Base-by-base conservation (phyloP, 2,888 invertebrate species). In the Sabellastarte sp. region DNA sequence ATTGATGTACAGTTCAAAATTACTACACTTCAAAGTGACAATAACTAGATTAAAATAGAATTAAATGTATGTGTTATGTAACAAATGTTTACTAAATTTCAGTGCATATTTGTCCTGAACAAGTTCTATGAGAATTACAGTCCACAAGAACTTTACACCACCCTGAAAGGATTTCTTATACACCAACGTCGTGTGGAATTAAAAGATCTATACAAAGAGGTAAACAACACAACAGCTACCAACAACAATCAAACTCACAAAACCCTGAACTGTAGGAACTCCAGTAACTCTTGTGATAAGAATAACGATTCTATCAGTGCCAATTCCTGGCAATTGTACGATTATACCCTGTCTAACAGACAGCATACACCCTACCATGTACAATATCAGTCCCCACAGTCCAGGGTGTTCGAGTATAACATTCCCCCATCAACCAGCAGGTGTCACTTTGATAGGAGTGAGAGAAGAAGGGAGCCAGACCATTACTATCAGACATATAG, bases 121-220 rank as follows among this genome's bases (percentile, higher is more conserved):
- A 70, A 73, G 41, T 77, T 77, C 65, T 72, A 70, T 20, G 77
- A 77, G 61, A 70, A 75, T 55, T 67, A 73, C 4, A 68, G 73
- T 0, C 71, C 73, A 61, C 60, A 69, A 55, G 67, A 70, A 60
- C 63, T 77, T 63, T 60, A 75, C 26, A 67, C 70, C 10, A 61
- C 73, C 61, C 57, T 76, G 24, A 70, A 72, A 29, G 65, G 67
- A 15, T 73, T 73, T 61, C 64, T 76, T 24, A 67, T 70, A 15
- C 73, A 75, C 58, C 70, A 71, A 52, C 71, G 73, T 51, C 58
- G 69, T 1, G 65, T 73, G 3, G 72, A 59, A 26, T 28, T 32
- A 4, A 5, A 15, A 15, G 33, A 59, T 26, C 31, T 5, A 15
- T 59, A 59, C 59, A 59, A 73, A 29, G 74, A 76, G 64, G 76